Conservation (phyloP, 1,140 invertebrate species). For the Goniozus legneri region DNA sequence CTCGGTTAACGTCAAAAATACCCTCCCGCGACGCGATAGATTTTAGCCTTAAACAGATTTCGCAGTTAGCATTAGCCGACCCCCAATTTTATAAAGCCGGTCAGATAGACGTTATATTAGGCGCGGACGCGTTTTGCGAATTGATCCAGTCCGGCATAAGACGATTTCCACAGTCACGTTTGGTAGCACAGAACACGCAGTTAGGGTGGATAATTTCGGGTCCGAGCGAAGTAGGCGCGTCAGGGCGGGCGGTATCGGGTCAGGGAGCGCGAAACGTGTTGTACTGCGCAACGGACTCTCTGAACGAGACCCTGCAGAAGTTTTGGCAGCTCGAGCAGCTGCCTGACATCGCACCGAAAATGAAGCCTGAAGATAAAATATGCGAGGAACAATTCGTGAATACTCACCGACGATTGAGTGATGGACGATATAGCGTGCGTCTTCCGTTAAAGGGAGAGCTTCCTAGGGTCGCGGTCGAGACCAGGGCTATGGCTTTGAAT, state of each 20-base stretch:
- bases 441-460: not conserved
- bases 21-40: not conserved
- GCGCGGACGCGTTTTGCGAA: not conserved
- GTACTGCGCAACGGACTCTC: not conserved
- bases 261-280: not conserved
- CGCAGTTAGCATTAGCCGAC: not conserved
- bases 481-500: not conserved
- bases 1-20: not conserved
- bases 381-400: not conserved
- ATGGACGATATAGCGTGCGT: conserved; percentile 3
- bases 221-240: not conserved
- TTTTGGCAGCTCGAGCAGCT: conserved; percentile 7
- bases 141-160: not conserved
- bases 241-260: not conserved
- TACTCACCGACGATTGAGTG: not conserved
- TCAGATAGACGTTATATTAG: not conserved
- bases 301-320: not conserved
- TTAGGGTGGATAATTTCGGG: not conserved
- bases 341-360: not conserved
- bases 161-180: not conserved
- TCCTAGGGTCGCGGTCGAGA: not conserved
- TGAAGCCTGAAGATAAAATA: not conserved
- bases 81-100: not conserved
- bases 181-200: not conserved
- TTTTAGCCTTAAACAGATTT: not conserved